Evolutionary conservation across 2,113 vertebrate species (phyloP).

Genomic region (Lynx canadensis): DNA sequence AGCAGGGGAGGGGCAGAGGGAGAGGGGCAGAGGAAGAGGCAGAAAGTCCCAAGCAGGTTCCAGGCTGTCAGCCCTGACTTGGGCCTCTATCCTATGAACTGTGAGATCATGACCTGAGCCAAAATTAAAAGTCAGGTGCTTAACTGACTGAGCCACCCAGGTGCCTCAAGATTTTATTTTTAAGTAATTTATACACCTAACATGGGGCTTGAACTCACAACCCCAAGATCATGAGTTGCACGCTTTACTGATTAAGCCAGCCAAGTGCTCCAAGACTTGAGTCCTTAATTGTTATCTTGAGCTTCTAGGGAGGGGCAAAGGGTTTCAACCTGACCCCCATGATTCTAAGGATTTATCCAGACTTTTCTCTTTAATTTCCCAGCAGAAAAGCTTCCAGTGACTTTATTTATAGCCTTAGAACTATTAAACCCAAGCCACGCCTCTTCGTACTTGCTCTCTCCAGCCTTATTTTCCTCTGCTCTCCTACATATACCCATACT

Average conservation of each 20-base stretch:
- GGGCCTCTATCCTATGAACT: too few relatives aligned
- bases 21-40: too few relatives aligned
- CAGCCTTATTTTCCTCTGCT: not conserved
- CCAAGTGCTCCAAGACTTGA: not conserved
- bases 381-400: not conserved
- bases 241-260: not conserved
- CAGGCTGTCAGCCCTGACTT: too few relatives aligned
- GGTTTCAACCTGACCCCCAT: not conserved
- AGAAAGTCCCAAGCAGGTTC: too few relatives aligned
- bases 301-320: not conserved
- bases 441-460: not conserved
- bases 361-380: slow-evolving; percentile 5
- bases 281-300: not conserved
- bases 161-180: too few relatives aligned
- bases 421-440: not conserved
- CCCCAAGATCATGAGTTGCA: not conserved
- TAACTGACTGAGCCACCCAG: too few relatives aligned
- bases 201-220: not conserved
- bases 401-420: slow-evolving; percentile 10
- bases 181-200: not conserved
- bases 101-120: too few relatives aligned
- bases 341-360: not conserved
- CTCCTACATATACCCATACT: not conserved
- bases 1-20: too few relatives aligned
- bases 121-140: too few relatives aligned